These are phyloP conservation scores for Noctua comes DNA, from an alignment of 2,888 invertebrate genomes.

Conservation along the genomic window DNA sequence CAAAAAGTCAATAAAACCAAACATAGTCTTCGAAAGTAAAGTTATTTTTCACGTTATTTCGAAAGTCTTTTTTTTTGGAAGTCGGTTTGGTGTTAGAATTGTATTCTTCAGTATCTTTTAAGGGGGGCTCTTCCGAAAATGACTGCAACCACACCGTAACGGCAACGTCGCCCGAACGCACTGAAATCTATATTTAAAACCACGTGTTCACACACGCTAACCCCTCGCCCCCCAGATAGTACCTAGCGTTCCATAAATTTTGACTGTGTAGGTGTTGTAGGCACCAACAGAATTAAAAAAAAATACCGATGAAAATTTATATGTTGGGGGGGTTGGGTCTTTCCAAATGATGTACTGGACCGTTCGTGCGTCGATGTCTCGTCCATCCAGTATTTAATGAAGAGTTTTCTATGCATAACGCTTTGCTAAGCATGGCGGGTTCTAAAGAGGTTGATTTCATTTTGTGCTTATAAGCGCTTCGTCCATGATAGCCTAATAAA, in stretches of 20 bases:
- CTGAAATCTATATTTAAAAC: background rate
- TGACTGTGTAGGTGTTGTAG: no score
- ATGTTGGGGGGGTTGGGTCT: no score
- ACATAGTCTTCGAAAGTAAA: no score
- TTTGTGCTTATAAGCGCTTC: background rate
- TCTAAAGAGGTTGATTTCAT: background rate
- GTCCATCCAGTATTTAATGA: background rate
- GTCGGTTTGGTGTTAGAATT: background rate
- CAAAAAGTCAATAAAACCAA: no score
- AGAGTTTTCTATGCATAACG: background rate
- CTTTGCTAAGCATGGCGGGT: slow-evolving; percentile 24
- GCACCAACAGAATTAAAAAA: background rate
- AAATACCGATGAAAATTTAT: background rate
- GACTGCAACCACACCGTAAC: background rate
- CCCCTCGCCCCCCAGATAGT: no score
- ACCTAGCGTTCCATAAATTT: no score
- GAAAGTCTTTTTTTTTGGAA: background rate
- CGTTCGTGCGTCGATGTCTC: no score
- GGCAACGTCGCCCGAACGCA: background rate
- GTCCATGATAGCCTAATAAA: background rate
- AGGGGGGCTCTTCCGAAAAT: background rate
- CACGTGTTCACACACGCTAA: no score
- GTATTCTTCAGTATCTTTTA: background rate
- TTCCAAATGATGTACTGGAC: background rate
- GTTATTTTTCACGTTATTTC: no score